These are phyloP conservation scores for Macrotis lagotis DNA, from an alignment of 2,113 vertebrate species.

Conservation along the genomic window DNA sequence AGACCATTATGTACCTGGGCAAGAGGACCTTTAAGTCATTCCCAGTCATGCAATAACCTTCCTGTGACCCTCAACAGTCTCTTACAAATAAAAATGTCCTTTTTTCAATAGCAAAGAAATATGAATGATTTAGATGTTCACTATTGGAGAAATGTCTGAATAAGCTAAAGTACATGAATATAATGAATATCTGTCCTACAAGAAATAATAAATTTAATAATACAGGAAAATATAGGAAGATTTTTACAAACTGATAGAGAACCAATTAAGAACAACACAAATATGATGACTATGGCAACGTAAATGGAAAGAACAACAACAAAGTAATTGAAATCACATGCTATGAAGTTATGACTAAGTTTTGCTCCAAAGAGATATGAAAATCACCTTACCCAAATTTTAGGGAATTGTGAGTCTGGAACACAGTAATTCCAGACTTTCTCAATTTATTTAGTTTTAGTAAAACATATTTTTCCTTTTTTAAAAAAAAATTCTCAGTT, in stretches of 20 bases:
- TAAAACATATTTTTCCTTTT: neutral
- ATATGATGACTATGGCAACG: neutral
- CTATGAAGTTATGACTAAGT: neutral
- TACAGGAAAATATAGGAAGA: neutral
- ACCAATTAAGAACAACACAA: neutral
- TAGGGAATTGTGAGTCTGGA: neutral
- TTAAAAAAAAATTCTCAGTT: neutral
- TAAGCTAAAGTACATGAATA: neutral
- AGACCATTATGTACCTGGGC: too few species aligned
- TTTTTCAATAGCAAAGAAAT: neutral
- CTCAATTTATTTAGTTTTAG: neutral
- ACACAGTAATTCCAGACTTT: neutral
- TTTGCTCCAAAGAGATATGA: neutral
- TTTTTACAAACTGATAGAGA: neutral
- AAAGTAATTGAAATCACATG: neutral
- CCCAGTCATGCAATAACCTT: too few species aligned
- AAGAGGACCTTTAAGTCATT: too few species aligned
- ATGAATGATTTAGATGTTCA: neutral
- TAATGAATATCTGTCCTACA: too few species aligned
- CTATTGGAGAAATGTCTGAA: neutral
- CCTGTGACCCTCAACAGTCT: too few species aligned
- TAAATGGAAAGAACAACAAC: neutral
- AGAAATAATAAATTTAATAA: neutral
- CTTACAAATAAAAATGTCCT: neutral
- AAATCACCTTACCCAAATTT: neutral